These are phyloP conservation scores for Coenonympha arcania DNA, from an alignment of 2,888 invertebrate genomes.

Conservation along the genomic window DNA sequence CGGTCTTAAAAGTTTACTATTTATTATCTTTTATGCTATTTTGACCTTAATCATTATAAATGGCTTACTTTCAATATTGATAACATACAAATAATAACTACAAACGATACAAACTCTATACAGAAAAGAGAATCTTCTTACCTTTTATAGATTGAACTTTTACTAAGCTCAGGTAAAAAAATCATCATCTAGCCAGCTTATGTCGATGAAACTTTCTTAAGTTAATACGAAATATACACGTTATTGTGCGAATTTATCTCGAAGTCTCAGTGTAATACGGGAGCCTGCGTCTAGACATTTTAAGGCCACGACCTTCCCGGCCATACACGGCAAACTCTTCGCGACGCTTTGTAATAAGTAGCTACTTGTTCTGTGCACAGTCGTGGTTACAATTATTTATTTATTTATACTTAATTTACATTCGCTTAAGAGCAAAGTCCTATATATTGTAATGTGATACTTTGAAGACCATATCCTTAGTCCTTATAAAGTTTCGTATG, in stretches of 20 bases:
- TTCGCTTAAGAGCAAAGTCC: slow-evolving; percentile 1
- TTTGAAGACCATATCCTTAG: no score
- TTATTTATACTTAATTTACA: neutral
- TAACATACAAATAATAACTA: no score
- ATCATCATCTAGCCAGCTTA: neutral
- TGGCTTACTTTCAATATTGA: no score
- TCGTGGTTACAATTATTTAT: slow-evolving; percentile 5
- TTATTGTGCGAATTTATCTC: neutral
- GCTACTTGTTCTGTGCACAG: slow-evolving; percentile 15
- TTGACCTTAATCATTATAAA: no score
- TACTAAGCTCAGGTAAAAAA: neutral
- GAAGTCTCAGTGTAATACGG: slow-evolving; percentile 22
- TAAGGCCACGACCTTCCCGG: slow-evolving; percentile 31
- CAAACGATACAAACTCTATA: no score
- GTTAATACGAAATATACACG: neutral
- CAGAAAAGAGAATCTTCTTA: no score
- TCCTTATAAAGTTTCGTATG: no score
- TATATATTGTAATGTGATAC: no score
- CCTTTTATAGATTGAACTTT: no score
- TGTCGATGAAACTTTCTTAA: neutral
- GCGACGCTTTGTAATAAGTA: slow-evolving; percentile 18
- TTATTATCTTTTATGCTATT: no score
- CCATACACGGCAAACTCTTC: slow-evolving; percentile 34
- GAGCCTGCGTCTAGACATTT: slow-evolving; percentile 27
- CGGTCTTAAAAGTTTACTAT: no score